Evolutionary conservation across 92 coral and sea anemone species (phyloP).

Genomic region (Phenganax marumi): DNA sequence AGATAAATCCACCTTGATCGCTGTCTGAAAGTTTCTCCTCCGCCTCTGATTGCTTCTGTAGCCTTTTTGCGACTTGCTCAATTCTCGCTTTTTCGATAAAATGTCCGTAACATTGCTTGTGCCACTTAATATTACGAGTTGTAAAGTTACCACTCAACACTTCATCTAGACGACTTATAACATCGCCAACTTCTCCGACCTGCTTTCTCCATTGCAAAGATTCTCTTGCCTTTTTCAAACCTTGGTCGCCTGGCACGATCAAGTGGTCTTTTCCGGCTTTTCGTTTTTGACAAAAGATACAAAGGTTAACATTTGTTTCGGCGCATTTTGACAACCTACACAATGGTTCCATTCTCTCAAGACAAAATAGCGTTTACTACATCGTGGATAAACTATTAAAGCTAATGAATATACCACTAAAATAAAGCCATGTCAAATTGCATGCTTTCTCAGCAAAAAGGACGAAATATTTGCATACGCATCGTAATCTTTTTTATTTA

Average conservation of each 20-base stretch:
- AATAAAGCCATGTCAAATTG: background rate
- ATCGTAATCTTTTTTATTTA: background rate
- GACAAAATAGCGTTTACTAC: background rate
- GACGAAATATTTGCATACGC: background rate
- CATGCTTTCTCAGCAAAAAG: background rate
- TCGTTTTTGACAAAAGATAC: slow-evolving; percentile 8
- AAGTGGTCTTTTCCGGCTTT: slow-evolving; percentile 3
- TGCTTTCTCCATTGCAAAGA: slow-evolving; percentile 9
- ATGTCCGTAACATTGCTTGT: too few species aligned
- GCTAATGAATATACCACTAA: slow-evolving; percentile 1
- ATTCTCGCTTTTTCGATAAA: too few species aligned
- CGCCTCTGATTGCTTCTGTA: background rate
- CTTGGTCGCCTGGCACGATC: slow-evolving; percentile 8
- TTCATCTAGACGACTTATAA: slow-evolving; percentile 7
- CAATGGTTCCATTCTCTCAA: slow-evolving; percentile 7
- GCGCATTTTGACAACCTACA: too few species aligned
- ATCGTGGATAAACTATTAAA: background rate
- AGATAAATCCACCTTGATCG: background rate
- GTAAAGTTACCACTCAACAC: background rate
- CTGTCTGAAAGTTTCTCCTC: too few species aligned
- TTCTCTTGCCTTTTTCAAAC: slow-evolving; percentile 2
- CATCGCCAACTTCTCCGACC: background rate
- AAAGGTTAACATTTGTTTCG: background rate
- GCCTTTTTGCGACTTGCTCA: background rate
- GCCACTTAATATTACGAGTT: background rate